Conservation (phyloP, 2,113 vertebrate species). For the Hymenochirus boettgeri region DNA sequence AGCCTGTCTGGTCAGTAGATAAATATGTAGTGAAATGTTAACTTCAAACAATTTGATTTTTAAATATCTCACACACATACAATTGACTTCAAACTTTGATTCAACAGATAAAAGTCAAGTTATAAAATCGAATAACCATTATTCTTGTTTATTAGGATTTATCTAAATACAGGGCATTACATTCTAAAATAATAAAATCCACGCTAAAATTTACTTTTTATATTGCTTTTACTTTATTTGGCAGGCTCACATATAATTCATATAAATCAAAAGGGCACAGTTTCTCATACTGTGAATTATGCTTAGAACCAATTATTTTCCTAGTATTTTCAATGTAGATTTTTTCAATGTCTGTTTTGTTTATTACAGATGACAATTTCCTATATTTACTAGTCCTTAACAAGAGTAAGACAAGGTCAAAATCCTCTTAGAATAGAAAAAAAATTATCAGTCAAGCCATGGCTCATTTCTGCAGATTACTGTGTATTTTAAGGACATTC, state of each 20-base stretch:
- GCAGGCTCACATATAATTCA: slow-evolving; percentile 26
- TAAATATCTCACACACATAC: neutral
- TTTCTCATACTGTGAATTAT: slow-evolving; percentile 6
- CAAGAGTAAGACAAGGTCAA: neutral
- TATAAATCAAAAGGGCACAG: slow-evolving; percentile 34
- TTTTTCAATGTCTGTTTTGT: too few species aligned
- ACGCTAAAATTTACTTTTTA: slow-evolving; percentile 28
- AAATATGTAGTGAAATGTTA: too few species aligned
- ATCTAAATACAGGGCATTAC: slow-evolving; percentile 41
- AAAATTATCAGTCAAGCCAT: neutral
- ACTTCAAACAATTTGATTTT: neutral
- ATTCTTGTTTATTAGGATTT: neutral
- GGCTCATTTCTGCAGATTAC: neutral
- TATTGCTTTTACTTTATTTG: slow-evolving; percentile 35
- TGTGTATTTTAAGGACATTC: neutral
- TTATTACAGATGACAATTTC: neutral
- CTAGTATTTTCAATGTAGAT: neutral
- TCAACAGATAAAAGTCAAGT: slow-evolving; percentile 7
- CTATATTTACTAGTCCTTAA: neutral
- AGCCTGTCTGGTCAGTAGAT: too few species aligned
- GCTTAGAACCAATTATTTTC: slow-evolving; percentile 27
- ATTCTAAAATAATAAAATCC: slow-evolving; percentile 34
- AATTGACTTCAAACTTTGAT: neutral
- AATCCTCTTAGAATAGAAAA: neutral
- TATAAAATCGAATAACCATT: neutral